Base-by-base conservation (phyloP, 2,888 invertebrate species). In the Standfussiana lucernea region DNA sequence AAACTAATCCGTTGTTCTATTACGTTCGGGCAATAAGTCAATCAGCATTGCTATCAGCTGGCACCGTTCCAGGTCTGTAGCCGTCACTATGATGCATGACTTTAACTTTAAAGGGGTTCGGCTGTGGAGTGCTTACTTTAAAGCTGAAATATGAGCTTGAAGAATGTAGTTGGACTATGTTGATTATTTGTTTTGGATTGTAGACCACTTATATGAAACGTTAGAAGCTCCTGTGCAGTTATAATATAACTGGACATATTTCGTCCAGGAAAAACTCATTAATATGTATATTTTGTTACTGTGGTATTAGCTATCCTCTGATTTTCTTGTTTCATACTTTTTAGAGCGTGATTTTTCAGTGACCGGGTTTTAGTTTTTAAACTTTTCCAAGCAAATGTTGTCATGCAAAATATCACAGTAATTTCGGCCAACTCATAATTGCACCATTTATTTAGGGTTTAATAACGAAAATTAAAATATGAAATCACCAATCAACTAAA, bases 1-100 rank as follows among this genome's bases (percentile, higher is more conserved):
- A 86, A 88, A 83, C 72, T 75, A 86, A 75, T 77, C 77, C 77
- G 59, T 73, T 77, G 71, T 50, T 83, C 69, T 83, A 81, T 84
- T 78, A 79, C 67, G 74, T 80, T 72, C 40, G 11, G 53, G 81
- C 87, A 71, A 87, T 86, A 88, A 86, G 82, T 86, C 89, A 88
- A 87, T 86, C 89, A 84, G 72, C 66, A 81, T 65, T 70, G 62
- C 72, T 75, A 87, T 84, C 81, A 80, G 61, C 71, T 86, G 86
- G 89, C 85, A 61, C 61, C 11, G 56, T 35, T 81, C 86, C 86
- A 88, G 76, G 50, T 72, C 84, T 84, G 84, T 42, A 32, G 72
- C 74, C 84, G 83, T 84, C 87, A 84, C 80, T 86, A 84, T 84
- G 83, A 84, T 84, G 84, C 69, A 84, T 86, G 65, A 59, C 59